phyloP scores from a whole-genome alignment of 2,113 vertebrate genomes.

The Dasypus novemcinctus region DNA sequence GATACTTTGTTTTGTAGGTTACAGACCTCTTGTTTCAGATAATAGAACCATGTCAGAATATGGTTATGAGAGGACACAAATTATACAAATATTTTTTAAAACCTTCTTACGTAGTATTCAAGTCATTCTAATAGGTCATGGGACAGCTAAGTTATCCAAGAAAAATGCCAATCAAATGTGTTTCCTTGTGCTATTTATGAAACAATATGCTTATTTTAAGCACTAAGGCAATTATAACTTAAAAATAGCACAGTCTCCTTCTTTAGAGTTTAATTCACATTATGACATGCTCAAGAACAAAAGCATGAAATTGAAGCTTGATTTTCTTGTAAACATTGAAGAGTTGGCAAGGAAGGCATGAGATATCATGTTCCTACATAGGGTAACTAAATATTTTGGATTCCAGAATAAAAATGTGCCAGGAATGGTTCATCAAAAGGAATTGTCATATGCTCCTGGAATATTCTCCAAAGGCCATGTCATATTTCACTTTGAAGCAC shows the following conservation, averaged over 20 bases:
- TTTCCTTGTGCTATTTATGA: not conserved
- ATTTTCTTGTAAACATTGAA: not conserved
- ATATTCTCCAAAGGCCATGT: not conserved
- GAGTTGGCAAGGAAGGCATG: not conserved
- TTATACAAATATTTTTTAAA: not conserved
- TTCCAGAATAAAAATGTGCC: not conserved
- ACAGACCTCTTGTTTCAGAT: not conserved
- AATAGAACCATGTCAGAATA: not conserved
- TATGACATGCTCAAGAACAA: not conserved
- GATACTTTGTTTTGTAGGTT: not conserved
- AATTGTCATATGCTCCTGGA: not conserved
- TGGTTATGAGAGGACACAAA: not conserved
- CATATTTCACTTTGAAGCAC: not conserved
- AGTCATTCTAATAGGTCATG: not conserved
- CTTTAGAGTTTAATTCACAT: not conserved
- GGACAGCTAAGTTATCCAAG: not conserved
- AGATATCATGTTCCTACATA: no score
- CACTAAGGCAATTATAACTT: not conserved
- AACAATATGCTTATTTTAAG: not conserved
- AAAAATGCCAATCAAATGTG: accelerated
- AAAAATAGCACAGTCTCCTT: not conserved
- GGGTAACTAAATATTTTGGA: not conserved
- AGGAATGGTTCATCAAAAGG: not conserved
- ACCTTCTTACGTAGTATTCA: not conserved
- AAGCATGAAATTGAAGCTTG: not conserved